Percentiles rank a stretch among this genome's conserved stretches.
phyloP scores from a whole-genome alignment of 2,797 vertebrate species.

The Apogon hyalosoma region DNA sequence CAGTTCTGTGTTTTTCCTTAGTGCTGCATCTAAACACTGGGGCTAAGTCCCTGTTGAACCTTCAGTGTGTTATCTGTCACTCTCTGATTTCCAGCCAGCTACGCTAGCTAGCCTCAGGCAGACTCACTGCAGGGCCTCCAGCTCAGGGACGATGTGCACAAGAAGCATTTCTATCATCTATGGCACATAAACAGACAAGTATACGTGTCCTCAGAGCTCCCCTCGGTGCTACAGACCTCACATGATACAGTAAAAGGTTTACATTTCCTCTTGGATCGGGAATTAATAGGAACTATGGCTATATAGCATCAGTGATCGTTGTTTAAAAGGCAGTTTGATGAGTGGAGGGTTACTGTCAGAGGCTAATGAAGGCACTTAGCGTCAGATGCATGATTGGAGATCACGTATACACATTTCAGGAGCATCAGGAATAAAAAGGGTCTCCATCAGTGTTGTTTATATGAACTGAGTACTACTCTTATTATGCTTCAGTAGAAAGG shows the following conservation, averaged over 20 bases:
- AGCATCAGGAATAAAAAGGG: neutral
- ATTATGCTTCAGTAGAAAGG: no score
- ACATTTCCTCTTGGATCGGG: neutral
- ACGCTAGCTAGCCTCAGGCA: neutral
- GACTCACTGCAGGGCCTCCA: neutral
- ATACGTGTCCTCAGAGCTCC: neutral
- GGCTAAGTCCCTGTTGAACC: slow-evolving; percentile 3
- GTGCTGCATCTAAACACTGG: slow-evolving; percentile 6
- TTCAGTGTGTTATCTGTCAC: slow-evolving; percentile 7
- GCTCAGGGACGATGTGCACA: neutral
- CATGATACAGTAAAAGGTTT: neutral
- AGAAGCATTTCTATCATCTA: neutral
- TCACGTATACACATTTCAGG: neutral
- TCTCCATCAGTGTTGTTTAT: no score
- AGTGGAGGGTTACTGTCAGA: slow-evolving; percentile 5
- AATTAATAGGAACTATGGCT: slow-evolving; percentile 6
- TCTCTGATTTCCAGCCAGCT: neutral
- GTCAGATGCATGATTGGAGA: slow-evolving; percentile 11
- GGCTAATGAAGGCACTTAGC: slow-evolving; percentile 25
- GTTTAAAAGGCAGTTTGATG: slow-evolving; percentile 25
- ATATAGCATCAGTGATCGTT: neutral
- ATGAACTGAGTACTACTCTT: no score
- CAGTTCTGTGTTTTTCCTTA: neutral
- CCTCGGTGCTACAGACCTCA: neutral
- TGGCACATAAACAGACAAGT: neutral